A percentile compares a stretch with the other conserved stretches of the same genome.
phyloP scores from a whole-genome alignment of 2,113 vertebrate species.

The Sphaerodactylus townsendi region DNA sequence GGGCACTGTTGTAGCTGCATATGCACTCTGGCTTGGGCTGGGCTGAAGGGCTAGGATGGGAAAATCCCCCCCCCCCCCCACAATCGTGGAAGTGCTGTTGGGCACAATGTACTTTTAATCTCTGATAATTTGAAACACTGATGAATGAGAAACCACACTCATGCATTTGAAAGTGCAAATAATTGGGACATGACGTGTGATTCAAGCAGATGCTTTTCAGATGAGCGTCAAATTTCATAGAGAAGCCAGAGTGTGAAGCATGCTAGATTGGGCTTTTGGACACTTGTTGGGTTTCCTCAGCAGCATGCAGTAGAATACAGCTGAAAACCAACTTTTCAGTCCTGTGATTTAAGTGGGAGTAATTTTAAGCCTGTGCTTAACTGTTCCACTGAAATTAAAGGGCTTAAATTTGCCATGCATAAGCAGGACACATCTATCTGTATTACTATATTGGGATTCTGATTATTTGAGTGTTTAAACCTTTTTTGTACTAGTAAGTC shows the following conservation, averaged over 20 bases:
- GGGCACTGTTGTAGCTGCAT: neutral
- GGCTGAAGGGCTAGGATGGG: neutral
- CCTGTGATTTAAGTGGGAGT: neutral
- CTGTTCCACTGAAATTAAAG: neutral
- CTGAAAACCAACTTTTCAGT: too few species aligned
- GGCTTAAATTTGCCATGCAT: neutral
- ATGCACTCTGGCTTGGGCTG: neutral
- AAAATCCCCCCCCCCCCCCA: too few species aligned
- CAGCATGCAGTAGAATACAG: too few species aligned
- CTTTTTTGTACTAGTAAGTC: neutral
- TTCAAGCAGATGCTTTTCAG: neutral
- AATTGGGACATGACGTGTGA: neutral
- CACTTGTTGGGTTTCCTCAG: neutral
- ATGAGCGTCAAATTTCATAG: neutral
- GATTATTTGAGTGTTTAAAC: neutral
- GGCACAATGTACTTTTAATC: too few species aligned
- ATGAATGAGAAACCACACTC: neutral
- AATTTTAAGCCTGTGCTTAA: neutral
- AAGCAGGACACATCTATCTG: accelerated
- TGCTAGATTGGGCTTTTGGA: neutral
- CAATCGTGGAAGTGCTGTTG: neutral
- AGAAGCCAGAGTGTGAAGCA: accelerated
- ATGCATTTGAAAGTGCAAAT: neutral
- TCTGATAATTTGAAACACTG: neutral
- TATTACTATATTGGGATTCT: neutral